A percentile compares a stretch with the other conserved stretches of the same genome.
Evolutionary conservation across 2,113 vertebrate species (phyloP).

Genomic region (Oryzias javanicus): DNA sequence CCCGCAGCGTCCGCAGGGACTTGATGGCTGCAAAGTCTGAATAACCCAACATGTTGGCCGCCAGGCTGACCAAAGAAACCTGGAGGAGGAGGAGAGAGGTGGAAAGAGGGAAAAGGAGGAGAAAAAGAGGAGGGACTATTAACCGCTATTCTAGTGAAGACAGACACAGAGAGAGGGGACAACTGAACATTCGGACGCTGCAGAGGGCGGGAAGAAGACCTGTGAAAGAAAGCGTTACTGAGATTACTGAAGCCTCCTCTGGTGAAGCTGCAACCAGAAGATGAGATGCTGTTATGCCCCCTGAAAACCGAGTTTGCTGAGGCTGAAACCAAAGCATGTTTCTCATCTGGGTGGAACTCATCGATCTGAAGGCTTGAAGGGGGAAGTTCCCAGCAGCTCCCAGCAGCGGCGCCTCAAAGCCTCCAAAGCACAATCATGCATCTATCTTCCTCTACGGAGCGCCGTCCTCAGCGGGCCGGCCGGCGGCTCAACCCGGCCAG

Average conservation of each 20-base stretch:
- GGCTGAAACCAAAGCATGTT: too few relatives aligned
- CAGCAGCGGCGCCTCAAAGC: not conserved
- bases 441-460: not conserved
- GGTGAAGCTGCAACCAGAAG: too few relatives aligned
- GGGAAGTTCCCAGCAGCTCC: not conserved
- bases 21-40: constrained; percentile 97
- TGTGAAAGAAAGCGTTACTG: too few relatives aligned
- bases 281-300: too few relatives aligned
- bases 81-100: constrained; percentile 57
- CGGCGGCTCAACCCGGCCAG: not conserved
- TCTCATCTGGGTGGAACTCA: too few relatives aligned
- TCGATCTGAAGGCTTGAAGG: too few relatives aligned
- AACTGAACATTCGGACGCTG: not conserved
- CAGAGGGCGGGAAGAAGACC: constrained; percentile 5
- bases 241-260: too few relatives aligned
- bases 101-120: constrained; percentile 4
- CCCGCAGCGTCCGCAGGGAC: constrained; percentile 91
- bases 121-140: constrained; percentile 27
- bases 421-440: not conserved
- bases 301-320: too few relatives aligned
- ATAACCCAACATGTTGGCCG: constrained; percentile 90
- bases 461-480: not conserved
- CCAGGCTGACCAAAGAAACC: constrained; percentile 93
- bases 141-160: constrained; percentile 21
- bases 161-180: not conserved